These are phyloP conservation scores for Sesamia nonagrioides DNA, from an alignment of 1,140 invertebrate genomes.

Conservation along the genomic window DNA sequence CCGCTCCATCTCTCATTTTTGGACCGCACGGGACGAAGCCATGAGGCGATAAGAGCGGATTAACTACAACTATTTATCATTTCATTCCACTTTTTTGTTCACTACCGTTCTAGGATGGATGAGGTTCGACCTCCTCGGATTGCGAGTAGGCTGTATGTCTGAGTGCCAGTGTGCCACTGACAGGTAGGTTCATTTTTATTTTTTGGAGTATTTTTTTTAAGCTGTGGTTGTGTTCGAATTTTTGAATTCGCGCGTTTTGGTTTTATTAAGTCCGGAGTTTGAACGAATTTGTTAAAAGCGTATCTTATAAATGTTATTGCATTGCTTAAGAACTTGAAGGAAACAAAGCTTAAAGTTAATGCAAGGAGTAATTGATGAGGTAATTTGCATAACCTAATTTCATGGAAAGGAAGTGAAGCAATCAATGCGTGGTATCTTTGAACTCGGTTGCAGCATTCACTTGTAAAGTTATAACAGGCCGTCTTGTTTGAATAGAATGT, in stretches of 20 bases:
- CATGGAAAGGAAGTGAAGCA: slow-evolving; percentile 28
- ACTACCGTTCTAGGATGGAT: slow-evolving; percentile 75
- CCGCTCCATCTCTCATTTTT: slow-evolving; percentile 84
- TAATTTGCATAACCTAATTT: slow-evolving; percentile 35
- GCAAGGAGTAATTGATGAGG: slow-evolving; percentile 21
- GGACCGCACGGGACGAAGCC: slow-evolving; percentile 81
- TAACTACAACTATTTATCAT: slow-evolving; percentile 86
- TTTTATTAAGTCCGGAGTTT: not conserved
- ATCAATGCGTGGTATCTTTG: slow-evolving; percentile 32
- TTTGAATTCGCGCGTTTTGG: slow-evolving; percentile 12
- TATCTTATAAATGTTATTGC: not conserved
- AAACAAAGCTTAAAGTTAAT: not conserved
- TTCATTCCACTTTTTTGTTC: slow-evolving; percentile 77
- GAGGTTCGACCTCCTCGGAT: slow-evolving; percentile 64
- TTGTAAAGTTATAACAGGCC: not conserved
- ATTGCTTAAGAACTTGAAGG: not conserved
- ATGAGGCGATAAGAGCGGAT: slow-evolving; percentile 81
- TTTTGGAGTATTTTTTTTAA: slow-evolving; percentile 9
- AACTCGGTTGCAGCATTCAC: not conserved
- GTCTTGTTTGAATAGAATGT: not conserved
- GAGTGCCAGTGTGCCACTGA: slow-evolving; percentile 45
- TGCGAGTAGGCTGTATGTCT: slow-evolving; percentile 53
- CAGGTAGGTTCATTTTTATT: slow-evolving; percentile 46
- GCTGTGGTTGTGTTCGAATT: slow-evolving; percentile 11
- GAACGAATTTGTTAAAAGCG: not conserved